A percentile compares a stretch with the other conserved stretches of the same genome.
Evolutionary conservation across 2,888 invertebrate species (phyloP).

Genomic region (Lepidocyrtinus sp.): DNA sequence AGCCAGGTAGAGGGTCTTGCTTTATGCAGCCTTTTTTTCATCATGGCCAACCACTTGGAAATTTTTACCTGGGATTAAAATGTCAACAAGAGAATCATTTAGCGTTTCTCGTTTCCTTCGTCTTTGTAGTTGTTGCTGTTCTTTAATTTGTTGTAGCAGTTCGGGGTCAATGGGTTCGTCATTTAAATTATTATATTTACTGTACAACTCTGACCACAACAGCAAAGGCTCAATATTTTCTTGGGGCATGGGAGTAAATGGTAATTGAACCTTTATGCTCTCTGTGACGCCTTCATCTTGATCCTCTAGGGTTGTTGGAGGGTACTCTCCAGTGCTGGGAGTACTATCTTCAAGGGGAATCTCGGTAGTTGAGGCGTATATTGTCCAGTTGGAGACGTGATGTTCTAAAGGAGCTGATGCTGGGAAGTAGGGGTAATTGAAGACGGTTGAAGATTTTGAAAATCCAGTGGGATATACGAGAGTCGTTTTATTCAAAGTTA

Average conservation of each 20-base stretch:
- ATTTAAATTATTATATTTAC: neutral
- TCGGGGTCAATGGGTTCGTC: neutral
- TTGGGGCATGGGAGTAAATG: slow-evolving; percentile 30
- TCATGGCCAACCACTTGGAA: slow-evolving; percentile 26
- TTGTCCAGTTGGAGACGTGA: neutral
- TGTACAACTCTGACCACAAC: slow-evolving; percentile 28
- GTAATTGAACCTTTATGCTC: slow-evolving; percentile 45
- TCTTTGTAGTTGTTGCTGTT: neutral
- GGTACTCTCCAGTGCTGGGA: neutral
- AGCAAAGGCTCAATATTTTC: slow-evolving; percentile 21
- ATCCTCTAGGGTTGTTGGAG: neutral
- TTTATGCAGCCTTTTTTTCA: slow-evolving; percentile 34
- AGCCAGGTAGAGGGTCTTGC: slow-evolving; percentile 41
- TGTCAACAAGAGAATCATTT: neutral
- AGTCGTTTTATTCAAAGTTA: neutral
- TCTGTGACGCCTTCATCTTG: slow-evolving; percentile 32
- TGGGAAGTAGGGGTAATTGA: neutral
- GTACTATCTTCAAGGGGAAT: neutral
- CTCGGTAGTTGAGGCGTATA: neutral
- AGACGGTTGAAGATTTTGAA: neutral
- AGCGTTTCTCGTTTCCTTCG: slow-evolving; percentile 27
- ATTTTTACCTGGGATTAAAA: slow-evolving; percentile 42
- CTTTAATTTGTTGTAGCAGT: neutral
- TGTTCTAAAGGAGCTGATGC: neutral
- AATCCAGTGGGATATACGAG: neutral